phyloP scores from a whole-genome alignment of 2,888 invertebrate species.

The Eugnorisma glareosa region DNA sequence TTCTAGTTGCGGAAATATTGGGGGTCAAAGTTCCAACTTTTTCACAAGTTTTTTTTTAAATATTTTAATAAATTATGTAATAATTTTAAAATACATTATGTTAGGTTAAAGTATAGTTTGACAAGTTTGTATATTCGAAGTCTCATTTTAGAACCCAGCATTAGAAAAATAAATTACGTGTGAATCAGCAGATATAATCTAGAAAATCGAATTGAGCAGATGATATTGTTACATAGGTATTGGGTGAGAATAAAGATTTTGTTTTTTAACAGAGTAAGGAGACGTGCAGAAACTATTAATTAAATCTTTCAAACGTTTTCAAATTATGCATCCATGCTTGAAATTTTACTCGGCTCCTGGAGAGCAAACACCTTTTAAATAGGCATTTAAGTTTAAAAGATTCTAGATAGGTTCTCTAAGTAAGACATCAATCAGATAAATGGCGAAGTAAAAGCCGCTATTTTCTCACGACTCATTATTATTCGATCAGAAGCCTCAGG shows the following conservation, averaged over 20 bases:
- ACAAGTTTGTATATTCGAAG: not conserved
- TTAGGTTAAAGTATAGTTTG: not conserved
- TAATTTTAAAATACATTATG: too few species aligned
- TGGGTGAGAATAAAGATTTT: not conserved
- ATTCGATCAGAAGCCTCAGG: conserved; percentile 48
- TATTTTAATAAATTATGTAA: too few species aligned
- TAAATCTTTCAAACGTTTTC: not conserved
- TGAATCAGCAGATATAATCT: not conserved
- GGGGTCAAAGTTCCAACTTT: too few species aligned
- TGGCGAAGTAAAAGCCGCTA: conserved; percentile 22
- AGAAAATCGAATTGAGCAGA: not conserved
- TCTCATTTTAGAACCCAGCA: not conserved
- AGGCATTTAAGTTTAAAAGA: conserved; percentile 37
- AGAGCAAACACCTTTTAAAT: conserved; percentile 28
- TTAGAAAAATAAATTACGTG: not conserved
- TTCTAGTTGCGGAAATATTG: too few species aligned
- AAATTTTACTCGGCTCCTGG: not conserved
- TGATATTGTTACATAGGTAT: not conserved
- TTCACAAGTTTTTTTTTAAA: too few species aligned
- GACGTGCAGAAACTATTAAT: not conserved
- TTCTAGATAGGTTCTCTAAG: conserved; percentile 32
- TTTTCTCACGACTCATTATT: conserved; percentile 43
- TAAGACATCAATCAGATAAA: conserved; percentile 53
- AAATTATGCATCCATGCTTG: not conserved
- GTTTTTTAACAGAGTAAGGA: conserved; percentile 12